Evolutionary conservation across 2,797 vertebrate species (phyloP).

Genomic region (Amblyraja radiata): DNA sequence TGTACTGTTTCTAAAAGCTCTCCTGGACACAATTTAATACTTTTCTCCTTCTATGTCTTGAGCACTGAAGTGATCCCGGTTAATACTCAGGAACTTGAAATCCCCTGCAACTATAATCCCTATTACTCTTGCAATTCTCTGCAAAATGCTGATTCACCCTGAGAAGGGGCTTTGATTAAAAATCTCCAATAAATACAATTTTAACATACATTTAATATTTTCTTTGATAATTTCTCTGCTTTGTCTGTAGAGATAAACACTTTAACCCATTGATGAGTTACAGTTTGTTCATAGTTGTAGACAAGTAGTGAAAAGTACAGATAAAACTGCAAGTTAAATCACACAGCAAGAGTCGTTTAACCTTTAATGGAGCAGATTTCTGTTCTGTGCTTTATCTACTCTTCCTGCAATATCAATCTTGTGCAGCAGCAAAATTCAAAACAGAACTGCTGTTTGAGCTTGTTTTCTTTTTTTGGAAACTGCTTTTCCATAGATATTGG

Average conservation of each 20-base stretch:
- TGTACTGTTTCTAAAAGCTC: too few species aligned
- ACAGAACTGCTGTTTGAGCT: neutral
- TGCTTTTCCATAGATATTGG: neutral
- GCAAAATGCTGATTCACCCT: neutral
- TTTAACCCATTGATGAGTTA: neutral
- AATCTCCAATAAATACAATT: neutral
- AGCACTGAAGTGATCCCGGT: too few species aligned
- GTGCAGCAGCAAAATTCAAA: neutral
- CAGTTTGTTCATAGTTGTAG: neutral
- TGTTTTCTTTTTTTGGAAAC: neutral
- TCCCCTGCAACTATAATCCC: too few species aligned
- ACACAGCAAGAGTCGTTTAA: neutral
- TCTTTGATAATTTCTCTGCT: neutral
- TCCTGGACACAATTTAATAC: too few species aligned
- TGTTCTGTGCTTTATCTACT: neutral
- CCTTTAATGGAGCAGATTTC: neutral
- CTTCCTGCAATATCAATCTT: neutral
- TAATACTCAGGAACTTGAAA: too few species aligned
- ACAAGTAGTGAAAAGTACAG: neutral
- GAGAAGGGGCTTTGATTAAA: neutral
- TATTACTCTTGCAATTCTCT: too few species aligned
- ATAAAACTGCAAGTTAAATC: neutral
- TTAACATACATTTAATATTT: neutral
- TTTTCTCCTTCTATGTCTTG: too few species aligned
- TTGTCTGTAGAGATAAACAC: neutral